phyloP scores from a whole-genome alignment of 1,140 invertebrate species.

The Rhynchophorus ferrugineus region DNA sequence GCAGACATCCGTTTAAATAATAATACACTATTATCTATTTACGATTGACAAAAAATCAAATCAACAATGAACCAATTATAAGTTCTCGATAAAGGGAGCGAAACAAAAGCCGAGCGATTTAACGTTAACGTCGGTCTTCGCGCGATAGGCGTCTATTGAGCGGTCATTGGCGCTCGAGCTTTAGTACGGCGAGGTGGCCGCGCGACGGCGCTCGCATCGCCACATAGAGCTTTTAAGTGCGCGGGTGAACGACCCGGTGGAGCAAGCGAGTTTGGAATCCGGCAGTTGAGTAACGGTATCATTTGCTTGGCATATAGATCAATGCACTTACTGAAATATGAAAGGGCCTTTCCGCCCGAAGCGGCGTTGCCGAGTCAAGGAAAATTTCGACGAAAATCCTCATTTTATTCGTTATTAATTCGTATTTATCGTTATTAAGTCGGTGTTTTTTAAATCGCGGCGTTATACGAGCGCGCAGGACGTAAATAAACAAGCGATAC shows the following conservation, averaged over 20 bases:
- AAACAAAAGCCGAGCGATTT: too few relatives aligned
- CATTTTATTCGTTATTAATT: not conserved
- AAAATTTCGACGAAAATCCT: not conserved
- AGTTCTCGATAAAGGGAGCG: too few relatives aligned
- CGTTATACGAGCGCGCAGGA: too few relatives aligned
- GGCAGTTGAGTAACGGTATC: constrained; percentile 21
- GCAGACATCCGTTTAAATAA: too few relatives aligned
- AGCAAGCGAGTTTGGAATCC: constrained; percentile 15
- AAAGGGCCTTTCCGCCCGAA: constrained; percentile 4
- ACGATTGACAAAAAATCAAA: too few relatives aligned
- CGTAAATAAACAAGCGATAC: too few relatives aligned
- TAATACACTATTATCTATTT: too few relatives aligned
- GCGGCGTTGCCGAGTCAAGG: not conserved
- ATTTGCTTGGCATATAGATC: constrained; percentile 18
- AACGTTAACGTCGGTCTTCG: too few relatives aligned
- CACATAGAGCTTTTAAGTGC: constrained; percentile 1
- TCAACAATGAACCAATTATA: not conserved
- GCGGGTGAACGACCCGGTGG: constrained; percentile 21
- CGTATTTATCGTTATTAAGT: too few relatives aligned
- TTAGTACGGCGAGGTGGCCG: constrained; percentile 2
- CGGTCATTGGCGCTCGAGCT: not conserved
- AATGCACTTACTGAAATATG: constrained; percentile 15
- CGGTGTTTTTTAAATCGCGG: too few relatives aligned
- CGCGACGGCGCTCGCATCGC: constrained; percentile 1
- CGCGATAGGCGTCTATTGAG: not conserved